Conservation (phyloP, 2,113 vertebrate genomes). For the Neomonachus schauinslandi region DNA sequence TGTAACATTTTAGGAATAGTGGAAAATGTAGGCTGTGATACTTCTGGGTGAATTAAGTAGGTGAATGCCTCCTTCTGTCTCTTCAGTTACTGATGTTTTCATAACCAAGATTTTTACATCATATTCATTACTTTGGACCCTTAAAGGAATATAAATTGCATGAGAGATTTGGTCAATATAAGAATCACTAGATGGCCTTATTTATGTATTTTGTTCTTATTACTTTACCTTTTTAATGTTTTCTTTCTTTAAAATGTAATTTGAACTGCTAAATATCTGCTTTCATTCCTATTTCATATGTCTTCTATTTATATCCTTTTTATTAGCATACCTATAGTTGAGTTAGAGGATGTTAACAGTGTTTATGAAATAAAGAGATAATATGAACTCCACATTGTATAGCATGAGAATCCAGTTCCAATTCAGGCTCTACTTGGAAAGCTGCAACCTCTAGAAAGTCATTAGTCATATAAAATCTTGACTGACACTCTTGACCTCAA, state of each 20-base stretch:
- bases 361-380: constrained; percentile 40
- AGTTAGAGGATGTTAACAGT: constrained; percentile 27
- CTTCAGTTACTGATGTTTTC: not conserved
- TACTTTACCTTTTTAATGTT: not conserved
- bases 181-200: constrained; percentile 9
- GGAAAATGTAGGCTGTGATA: not conserved
- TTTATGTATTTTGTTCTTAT: not conserved
- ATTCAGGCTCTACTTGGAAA: constrained; percentile 38
- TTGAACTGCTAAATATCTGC: constrained; percentile 1
- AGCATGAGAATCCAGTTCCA: constrained; percentile 40
- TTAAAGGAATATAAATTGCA: constrained; percentile 34
- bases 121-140: constrained; percentile 9
- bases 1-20: not conserved
- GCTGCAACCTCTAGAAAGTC: constrained; percentile 31
- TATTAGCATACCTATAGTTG: not conserved
- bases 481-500: not conserved
- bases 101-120: not conserved
- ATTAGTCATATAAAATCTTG: constrained; percentile 28
- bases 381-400: not conserved
- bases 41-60: not conserved
- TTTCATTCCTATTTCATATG: constrained; percentile 20
- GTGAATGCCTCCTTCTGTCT: not conserved
- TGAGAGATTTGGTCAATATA: not conserved
- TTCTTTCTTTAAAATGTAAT: constrained; percentile 46
- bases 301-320: constrained; percentile 1